Evolutionary conservation across 2,797 vertebrate species (phyloP).

Genomic region (Cossypha niveicapilla): DNA sequence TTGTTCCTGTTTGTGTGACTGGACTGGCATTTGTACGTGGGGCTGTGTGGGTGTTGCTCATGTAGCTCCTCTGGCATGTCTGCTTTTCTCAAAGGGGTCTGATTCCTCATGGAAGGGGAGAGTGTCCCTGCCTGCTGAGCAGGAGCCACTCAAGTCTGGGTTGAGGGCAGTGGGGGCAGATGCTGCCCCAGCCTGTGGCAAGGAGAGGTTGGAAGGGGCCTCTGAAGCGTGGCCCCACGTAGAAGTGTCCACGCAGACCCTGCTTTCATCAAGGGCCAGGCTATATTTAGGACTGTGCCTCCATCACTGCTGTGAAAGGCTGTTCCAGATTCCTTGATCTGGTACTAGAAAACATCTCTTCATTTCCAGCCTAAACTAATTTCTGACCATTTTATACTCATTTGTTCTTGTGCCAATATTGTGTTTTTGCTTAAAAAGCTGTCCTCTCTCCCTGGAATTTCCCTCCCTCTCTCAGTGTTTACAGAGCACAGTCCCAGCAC

Average conservation of each 20-base stretch:
- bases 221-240: neutral
- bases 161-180: neutral
- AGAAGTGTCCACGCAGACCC: neutral
- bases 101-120: neutral
- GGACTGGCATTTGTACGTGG: rapidly evolving
- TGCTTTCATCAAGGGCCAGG: neutral
- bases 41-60: neutral
- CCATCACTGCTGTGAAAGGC: neutral
- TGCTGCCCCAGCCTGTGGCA: neutral
- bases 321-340: conserved; percentile 39
- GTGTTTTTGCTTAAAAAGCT: conserved; percentile 51
- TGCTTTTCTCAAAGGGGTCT: neutral
- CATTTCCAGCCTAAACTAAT: conserved; percentile 56
- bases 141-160: neutral
- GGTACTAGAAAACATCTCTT: conserved; percentile 15
- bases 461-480: conserved; percentile 34
- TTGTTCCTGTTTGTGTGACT: neutral
- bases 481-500: neutral
- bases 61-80: neutral
- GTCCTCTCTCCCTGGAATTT: conserved; percentile 20
- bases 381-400: conserved; percentile 49
- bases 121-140: rapidly evolving
- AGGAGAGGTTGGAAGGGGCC: neutral
- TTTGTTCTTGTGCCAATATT: conserved; percentile 52
- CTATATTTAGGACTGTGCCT: conserved; percentile 39